Conservation (phyloP, 2,113 vertebrate species). For the Benitochromis conjunctus region DNA sequence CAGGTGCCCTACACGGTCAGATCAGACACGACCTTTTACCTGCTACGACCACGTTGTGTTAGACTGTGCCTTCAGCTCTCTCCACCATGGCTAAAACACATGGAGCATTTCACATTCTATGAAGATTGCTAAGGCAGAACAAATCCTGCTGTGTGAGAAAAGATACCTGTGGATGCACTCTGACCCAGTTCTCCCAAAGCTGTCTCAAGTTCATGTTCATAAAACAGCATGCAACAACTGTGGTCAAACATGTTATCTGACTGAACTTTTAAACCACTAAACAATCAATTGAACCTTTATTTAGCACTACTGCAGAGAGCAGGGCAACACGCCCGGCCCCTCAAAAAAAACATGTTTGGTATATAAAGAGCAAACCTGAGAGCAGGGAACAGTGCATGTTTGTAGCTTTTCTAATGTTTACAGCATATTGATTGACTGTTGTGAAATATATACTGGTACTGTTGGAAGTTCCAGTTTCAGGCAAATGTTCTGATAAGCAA, state of each 20-base stretch:
- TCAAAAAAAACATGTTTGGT: not conserved
- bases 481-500: not conserved
- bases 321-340: no score
- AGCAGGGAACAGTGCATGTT: not conserved
- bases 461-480: not conserved
- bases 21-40: not conserved
- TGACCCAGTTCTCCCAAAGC: not conserved
- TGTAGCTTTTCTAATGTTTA: not conserved
- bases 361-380: not conserved
- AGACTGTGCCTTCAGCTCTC: not conserved
- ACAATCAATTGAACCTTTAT: not conserved
- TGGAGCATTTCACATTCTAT: not conserved
- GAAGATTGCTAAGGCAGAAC: not conserved
- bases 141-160: not conserved
- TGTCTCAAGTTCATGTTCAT: not conserved
- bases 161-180: not conserved
- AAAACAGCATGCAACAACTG: not conserved
- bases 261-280: not conserved
- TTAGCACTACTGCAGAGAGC: not conserved
- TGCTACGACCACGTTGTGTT: fast-evolving
- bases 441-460: not conserved
- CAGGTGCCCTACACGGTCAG: not conserved
- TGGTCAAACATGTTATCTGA: not conserved
- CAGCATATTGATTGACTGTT: not conserved
- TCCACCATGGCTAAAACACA: fast-evolving